Evolutionary conservation across 2,797 vertebrate genomes (phyloP), one percentile per base, ranked within the genome.

Genomic region (Macroramphosus scolopax): DNA sequence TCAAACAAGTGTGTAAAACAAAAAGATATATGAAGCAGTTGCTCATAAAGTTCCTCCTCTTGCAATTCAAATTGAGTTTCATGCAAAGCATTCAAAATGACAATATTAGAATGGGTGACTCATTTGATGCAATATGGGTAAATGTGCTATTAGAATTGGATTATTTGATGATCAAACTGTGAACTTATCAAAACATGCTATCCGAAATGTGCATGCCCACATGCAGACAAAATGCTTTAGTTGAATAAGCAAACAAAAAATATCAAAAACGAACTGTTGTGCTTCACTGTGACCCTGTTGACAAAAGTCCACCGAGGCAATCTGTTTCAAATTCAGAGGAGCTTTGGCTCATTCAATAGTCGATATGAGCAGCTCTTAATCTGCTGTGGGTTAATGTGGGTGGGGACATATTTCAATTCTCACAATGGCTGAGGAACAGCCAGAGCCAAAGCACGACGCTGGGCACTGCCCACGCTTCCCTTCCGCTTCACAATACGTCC

Each of bases 361-460:
- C 17, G 13, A 34, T 24, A 61, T 8, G 43, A 66, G 38, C 12
- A 22, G 33, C 15, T 44, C 63, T 7, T 38, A 65, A 47, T 55
- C 39, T 49, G 40, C 34, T 38, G 18, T 48, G 17, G 33, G 34
- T 63, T 59, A 41, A 62, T 63, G 43, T 58, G 18, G 38, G 41
- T 22, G 1, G 35, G 41, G 43, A 71, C 48, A 38, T 38, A 48
- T 78, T 80, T 71, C 45, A 56, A 46, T 72, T 68, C 66, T 38
- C 57, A 84, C 62, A 79, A 66, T 60, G 52, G 50, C 40, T 61
- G 54, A 74, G 44, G 42, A 67, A 68, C 43, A 41, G 49, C 29
- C 11, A 22, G 18, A 57, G 63, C 63, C 59, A 68, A 39, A 35
- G 39, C 17, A 18, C 39, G 40, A 52, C 1, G 28, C 51, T 60